phyloP scores from a whole-genome alignment of 2,113 vertebrate species.

The Taurulus bubalis region DNA sequence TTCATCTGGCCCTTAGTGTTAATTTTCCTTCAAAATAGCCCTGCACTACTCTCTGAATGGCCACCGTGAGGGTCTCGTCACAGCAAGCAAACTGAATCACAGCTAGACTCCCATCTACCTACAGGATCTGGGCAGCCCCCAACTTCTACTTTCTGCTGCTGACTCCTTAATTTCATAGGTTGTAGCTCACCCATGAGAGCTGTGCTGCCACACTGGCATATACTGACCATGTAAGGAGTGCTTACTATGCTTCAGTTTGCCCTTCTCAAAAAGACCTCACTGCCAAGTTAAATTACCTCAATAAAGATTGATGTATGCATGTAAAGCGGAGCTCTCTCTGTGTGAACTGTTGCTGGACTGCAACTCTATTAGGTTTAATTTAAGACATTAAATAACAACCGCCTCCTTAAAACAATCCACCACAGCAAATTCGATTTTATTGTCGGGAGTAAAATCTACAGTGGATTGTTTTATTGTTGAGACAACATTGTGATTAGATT shows the following conservation, averaged over 20 bases:
- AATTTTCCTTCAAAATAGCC: conserved; percentile 67
- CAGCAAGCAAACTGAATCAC: conserved; percentile 74
- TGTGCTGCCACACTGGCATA: conserved; percentile 70
- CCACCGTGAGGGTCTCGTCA: conserved; percentile 78
- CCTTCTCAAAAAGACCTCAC: conserved; percentile 51
- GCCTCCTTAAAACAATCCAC: conserved; percentile 41
- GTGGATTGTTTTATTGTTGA: conserved; percentile 45
- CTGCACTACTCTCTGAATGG: conserved; percentile 63
- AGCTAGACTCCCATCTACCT: conserved; percentile 75
- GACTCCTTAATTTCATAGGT: conserved; percentile 77
- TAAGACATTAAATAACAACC: conserved; percentile 48
- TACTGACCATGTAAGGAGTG: conserved; percentile 68
- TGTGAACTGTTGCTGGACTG: conserved; percentile 44
- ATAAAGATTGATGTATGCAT: conserved; percentile 70
- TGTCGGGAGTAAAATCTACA: conserved; percentile 16
- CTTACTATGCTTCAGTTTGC: conserved; percentile 74
- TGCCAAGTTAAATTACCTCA: conserved; percentile 70
- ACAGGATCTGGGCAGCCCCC: conserved; percentile 61
- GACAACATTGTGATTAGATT: conserved; percentile 48
- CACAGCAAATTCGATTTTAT: conserved; percentile 58
- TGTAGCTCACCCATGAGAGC: conserved; percentile 81
- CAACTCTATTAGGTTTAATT: conserved; percentile 56
- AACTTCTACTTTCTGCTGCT: conserved; percentile 74
- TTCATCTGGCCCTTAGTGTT: conserved; percentile 70
- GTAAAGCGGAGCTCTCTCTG: conserved; percentile 42